Base-by-base conservation (phyloP, 2,113 vertebrate species). In the Halcyon malimbica region DNA sequence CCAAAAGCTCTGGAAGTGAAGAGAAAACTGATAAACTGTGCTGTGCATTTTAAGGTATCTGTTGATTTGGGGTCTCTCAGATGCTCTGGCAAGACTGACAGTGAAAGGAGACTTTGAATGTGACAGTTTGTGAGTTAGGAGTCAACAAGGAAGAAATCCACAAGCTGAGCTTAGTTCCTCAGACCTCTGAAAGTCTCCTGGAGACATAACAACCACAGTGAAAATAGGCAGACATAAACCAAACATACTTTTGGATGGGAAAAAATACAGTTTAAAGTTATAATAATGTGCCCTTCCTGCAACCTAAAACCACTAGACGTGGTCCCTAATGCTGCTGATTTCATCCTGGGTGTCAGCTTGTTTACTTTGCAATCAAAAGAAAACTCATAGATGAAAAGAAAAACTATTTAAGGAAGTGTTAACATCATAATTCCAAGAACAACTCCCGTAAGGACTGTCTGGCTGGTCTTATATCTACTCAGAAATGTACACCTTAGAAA, bases 321-420 rank as follows among this genome's bases (percentile, higher is more conserved):
- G 46, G 85, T 69, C n/a, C 29, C 42, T 69, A 70, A 83, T 64
- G 51, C 48, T 83, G 90, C 79, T 88, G 67, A 88, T 94, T 93
- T 90, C 25, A 77, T 35, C 33, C n/a, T 92, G 39, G 29, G 31
- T 81, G 64, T 90, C 83, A 93, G 54, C 46, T 77, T 86, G 78
- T 91, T 96, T 94, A 91, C 26, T 77, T 91, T 67, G 17, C 67
- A 88, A 44, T 41, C 28, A 51, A 65, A 94, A 87, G 57, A 87
- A 84, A 93, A 71, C n/a, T 76, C 57, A 56, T 4, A 44, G 54
- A 51, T 53, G 6, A 31, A 3, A 62, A 37, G 35, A 56, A 56
- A 18, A 33, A 15, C 28, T 92, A 60, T 85, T 83, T 73, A 81
- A 77, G 75, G 84, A 96, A 87, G 60, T 80, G 46, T 15, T 12